These are phyloP conservation scores for Ichneumoninae sp. DNA, from an alignment of 2,888 invertebrate genomes.

Conservation along the genomic window DNA sequence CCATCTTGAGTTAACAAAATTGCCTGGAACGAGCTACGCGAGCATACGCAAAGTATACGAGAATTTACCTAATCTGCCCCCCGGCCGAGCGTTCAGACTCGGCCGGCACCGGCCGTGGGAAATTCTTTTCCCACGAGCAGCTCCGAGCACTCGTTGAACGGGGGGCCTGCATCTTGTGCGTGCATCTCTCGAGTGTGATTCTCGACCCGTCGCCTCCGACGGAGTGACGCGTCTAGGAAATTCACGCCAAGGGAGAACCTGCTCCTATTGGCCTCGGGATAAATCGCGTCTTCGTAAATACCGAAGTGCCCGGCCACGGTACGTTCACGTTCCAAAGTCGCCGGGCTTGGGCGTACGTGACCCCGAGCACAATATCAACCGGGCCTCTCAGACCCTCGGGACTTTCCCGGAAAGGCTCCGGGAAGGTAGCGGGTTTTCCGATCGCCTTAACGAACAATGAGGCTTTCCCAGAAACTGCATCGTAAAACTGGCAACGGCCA, in stretches of 20 bases:
- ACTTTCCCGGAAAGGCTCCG: conserved; percentile 24
- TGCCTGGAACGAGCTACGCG: not conserved
- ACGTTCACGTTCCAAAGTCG: not conserved
- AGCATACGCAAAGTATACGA: not conserved
- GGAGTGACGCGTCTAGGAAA: conserved; percentile 1
- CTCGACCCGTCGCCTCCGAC: not conserved
- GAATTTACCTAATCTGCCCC: not conserved
- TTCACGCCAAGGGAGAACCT: not conserved
- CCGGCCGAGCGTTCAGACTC: not conserved
- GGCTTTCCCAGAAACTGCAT: not conserved
- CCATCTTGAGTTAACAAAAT: not conserved
- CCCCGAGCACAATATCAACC: not conserved
- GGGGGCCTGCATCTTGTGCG: not conserved
- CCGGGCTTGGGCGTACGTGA: not conserved
- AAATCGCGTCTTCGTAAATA: conserved; percentile 12
- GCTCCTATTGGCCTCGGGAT: not conserved
- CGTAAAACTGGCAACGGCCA: not conserved
- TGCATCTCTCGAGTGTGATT: conserved; percentile 22
- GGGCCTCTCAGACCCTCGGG: conserved; percentile 11
- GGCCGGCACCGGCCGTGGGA: not conserved
- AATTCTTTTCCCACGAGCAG: conserved; percentile 28
- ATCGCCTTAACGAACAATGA: conserved; percentile 12
- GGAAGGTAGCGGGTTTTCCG: conserved; percentile 1
- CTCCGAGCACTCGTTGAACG: not conserved
- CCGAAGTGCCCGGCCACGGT: not conserved